These are phyloP conservation scores for Columba livia DNA, from an alignment of 2,113 vertebrate species.

Conservation along the genomic window DNA sequence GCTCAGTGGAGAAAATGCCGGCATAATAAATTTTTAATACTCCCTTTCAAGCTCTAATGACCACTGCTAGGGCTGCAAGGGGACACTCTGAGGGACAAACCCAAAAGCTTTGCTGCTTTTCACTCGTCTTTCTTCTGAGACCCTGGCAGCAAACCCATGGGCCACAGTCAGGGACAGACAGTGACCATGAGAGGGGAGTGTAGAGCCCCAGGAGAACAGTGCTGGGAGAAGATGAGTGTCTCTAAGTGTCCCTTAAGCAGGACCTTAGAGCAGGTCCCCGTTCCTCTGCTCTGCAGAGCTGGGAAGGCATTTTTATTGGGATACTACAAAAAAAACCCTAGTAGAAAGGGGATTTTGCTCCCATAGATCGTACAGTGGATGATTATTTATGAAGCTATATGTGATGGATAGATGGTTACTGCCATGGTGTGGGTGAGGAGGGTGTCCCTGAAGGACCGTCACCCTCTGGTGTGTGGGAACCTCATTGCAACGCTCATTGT, in stretches of 20 bases:
- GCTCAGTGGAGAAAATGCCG: not conserved
- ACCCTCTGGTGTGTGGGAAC: not conserved
- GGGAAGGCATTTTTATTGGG: not conserved
- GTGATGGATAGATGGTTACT: not conserved
- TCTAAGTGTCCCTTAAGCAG: not conserved
- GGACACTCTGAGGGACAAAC: not conserved
- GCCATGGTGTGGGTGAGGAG: not conserved
- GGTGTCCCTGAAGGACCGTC: not conserved
- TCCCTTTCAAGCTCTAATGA: not conserved
- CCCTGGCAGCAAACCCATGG: not conserved
- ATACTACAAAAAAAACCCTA: not conserved
- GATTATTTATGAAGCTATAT: not conserved
- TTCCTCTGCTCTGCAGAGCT: not conserved
- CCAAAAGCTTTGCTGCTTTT: not conserved
- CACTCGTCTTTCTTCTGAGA: not conserved
- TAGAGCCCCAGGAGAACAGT: not conserved
- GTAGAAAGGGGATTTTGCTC: not conserved
- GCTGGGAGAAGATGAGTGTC: not conserved
- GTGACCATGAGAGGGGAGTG: not conserved
- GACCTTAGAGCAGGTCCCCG: not conserved
- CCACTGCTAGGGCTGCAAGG: not conserved
- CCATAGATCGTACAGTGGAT: not conserved
- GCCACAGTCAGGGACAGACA: not conserved
- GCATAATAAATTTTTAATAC: not conserved
- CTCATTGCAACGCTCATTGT: rapidly evolving